Base-by-base conservation (phyloP, 1,140 invertebrate genomes). In the Uloborus diversus region DNA sequence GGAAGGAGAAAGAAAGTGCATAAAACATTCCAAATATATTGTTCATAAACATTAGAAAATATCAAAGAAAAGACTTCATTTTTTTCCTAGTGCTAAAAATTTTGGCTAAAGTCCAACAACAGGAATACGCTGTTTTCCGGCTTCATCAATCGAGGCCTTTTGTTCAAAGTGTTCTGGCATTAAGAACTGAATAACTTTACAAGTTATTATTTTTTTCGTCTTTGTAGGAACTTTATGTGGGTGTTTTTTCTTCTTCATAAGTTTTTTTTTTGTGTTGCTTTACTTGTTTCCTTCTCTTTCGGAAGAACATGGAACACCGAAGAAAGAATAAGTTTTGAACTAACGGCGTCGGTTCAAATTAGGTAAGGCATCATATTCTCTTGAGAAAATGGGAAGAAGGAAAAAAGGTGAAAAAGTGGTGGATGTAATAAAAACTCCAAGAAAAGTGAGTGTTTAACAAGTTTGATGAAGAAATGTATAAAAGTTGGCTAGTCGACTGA, bases 31-130 rank as follows among this genome's bases (percentile, higher is more conserved):
- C 51, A 70, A 70, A 70, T 70, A 70, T 49, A 73, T 61, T 73
- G 70, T 73, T 73, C 56, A 73, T 73, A 73, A 73, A 73, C 70
- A 73, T 73, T 73, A 73, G 56, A 61, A 73, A 56, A 73, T 61
- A 35, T 59, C 33, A 73, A 73, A 73, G 56, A 70, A 70, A 70
- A 32, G 25, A 37, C 27, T 53, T 32, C 23, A 25, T 25, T 61
- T 32, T 59, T 61, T 27, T 42, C 53, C 14, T 47, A 56, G 17
- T 25, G 20, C 49, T 57, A 28, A 53, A 61, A 51, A 23, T 73
- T 73, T 61, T 73, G 70, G 70, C 70, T 17, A 33, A 49, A 73
- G 47, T 51, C 70, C 70, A 73, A 61, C 25, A 20, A 73, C 28
- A 11, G 1, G 23, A 4, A 25, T 32, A 27, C 17, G 11, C 33